Evolutionary conservation across 2,113 vertebrate genomes (phyloP).

Genomic region (Chascanopsetta lugubris): DNA sequence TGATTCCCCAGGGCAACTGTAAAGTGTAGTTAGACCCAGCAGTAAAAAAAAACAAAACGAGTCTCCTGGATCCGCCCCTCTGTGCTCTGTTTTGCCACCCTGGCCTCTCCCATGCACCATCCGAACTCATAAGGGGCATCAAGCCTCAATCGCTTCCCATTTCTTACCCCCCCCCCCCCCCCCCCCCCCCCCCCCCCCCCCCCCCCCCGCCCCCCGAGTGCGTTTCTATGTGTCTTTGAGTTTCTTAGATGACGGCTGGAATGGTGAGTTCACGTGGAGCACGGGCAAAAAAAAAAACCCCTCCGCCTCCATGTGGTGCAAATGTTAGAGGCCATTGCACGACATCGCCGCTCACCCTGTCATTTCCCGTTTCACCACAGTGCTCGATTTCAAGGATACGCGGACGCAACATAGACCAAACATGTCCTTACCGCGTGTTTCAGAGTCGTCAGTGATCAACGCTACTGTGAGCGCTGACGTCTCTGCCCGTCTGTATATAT

Average conservation of each 20-base stretch:
- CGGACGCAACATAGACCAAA: conserved; percentile 44
- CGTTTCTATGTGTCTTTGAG: background rate
- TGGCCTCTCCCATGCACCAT: conserved; percentile 19
- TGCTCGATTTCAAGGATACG: conserved; percentile 53
- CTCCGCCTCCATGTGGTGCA: conserved; percentile 19
- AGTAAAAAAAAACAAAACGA: conserved; percentile 54
- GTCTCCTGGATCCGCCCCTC: conserved; percentile 25
- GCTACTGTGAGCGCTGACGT: conserved; percentile 33
- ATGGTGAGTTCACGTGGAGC: conserved; percentile 11
- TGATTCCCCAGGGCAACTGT: conserved; percentile 39
- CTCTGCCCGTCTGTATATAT: conserved; percentile 11
- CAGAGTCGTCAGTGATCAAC: conserved; percentile 53
- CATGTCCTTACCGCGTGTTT: conserved; percentile 40
- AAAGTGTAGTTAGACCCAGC: conserved; percentile 48
- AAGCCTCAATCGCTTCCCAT: background rate
- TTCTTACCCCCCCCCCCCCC: background rate
- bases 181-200: background rate
- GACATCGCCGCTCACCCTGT: conserved; percentile 51
- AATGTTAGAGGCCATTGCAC: conserved; percentile 29
- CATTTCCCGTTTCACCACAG: conserved; percentile 58
- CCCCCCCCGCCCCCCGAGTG: background rate
- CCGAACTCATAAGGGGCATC: background rate
- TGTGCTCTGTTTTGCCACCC: conserved; percentile 27
- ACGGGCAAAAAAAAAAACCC: conserved; percentile 5
- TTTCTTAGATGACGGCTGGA: conserved; percentile 32